Evolutionary conservation across 2,797 vertebrate species (phyloP).

Genomic region (Sciurus carolinensis): DNA sequence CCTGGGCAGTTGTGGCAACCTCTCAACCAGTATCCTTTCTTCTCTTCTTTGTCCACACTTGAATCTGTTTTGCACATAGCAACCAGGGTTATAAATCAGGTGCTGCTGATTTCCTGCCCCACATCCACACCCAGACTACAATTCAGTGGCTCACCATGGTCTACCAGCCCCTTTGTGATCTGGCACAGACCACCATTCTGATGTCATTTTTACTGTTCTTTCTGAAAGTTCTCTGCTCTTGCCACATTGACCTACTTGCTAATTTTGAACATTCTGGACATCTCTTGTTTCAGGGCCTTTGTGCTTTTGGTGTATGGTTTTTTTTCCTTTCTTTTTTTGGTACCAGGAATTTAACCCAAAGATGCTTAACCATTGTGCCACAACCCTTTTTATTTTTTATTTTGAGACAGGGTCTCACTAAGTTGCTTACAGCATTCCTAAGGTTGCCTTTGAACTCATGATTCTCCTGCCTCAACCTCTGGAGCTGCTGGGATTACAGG

Average conservation of each 20-base stretch:
- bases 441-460: no score
- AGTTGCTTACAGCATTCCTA: no score
- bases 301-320: background rate
- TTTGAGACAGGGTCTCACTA: no score
- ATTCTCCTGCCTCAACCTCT: no score
- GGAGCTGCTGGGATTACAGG: no score
- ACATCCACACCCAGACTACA: background rate
- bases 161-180: background rate
- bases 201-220: background rate
- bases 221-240: background rate
- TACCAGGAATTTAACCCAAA: no score
- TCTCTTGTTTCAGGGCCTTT: background rate
- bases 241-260: background rate
- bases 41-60: background rate
- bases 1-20: background rate
- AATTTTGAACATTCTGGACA: background rate
- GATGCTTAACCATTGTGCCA: no score
- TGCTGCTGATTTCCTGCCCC: background rate
- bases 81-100: background rate
- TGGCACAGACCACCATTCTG: background rate
- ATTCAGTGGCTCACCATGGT: background rate
- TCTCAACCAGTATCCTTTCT: background rate
- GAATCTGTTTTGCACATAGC: background rate
- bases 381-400: no score
- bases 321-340: no score